These are phyloP conservation scores for Apeltes quadracus DNA, from an alignment of 2,113 vertebrate genomes.

Conservation along the genomic window DNA sequence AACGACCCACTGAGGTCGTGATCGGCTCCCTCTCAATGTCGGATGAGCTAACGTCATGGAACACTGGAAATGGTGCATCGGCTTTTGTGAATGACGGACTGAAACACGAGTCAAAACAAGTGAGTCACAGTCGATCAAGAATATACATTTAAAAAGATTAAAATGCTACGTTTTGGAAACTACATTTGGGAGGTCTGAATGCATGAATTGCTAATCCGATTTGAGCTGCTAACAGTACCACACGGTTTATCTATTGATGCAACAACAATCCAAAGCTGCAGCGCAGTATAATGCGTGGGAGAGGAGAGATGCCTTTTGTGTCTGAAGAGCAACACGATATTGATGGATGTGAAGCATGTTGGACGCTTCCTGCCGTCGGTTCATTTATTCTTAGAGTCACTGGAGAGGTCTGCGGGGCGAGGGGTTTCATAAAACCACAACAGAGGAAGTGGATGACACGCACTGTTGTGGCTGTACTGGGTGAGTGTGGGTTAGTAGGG, in stretches of 20 bases:
- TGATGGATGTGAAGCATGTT: neutral
- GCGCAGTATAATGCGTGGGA: neutral
- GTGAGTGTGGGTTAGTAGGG: slow-evolving; percentile 50
- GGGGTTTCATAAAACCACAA: slow-evolving; percentile 52
- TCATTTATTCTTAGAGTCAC: slow-evolving; percentile 16
- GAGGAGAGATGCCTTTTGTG: neutral
- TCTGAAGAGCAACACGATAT: neutral
- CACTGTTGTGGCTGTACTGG: slow-evolving; percentile 47
- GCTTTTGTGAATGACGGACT: neutral
- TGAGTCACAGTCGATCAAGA: too few species aligned
- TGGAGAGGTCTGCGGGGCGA: slow-evolving; percentile 36
- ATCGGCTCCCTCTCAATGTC: slow-evolving; percentile 30
- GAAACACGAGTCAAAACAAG: neutral
- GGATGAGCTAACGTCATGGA: slow-evolving; percentile 18
- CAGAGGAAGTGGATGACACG: slow-evolving; percentile 66
- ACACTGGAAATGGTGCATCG: neutral
- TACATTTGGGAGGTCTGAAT: neutral
- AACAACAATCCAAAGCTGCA: neutral
- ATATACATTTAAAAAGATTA: too few species aligned
- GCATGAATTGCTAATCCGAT: neutral
- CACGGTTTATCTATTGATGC: neutral
- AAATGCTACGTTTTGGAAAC: neutral
- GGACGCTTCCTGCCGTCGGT: neutral
- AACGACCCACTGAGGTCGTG: slow-evolving; percentile 6
- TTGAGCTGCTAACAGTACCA: neutral